Evolutionary conservation across 2,797 vertebrate species (phyloP), one percentile per base, ranked within the genome.

Genomic region (Pteronotus mesoamericanus): DNA sequence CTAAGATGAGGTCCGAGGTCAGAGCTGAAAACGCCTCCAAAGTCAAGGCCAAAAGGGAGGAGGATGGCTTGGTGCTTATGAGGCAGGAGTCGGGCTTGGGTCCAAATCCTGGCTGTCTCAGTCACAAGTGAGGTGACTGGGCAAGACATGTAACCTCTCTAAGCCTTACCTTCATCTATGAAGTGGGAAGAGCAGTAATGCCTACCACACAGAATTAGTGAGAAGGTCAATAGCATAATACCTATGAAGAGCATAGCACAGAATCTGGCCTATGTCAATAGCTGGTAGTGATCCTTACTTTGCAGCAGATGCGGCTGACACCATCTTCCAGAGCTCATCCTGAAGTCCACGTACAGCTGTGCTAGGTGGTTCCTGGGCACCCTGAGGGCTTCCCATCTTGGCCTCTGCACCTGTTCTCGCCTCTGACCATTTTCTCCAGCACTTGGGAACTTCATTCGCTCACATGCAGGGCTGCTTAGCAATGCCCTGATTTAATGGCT

Each of bases 231-330:
- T 7, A 1, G 59, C 9, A 5, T 14, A 24, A 39, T 12, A 26
- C 4, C 39, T 19, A 1, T 1, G 0, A 29, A n/a, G 26, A 9
- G 37, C 0, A 2, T 1, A 5, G 78, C 11, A 19, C 2, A 0
- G 79, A 10, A 10, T 57, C 55, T 14, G 51, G 34, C 53, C 1
- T 6, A 0, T 24, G 21, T 19, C 42, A 6, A 18, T 1, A 32
- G 42, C 19, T 10, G 32, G 48, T 16, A 3, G 51, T 3, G 59
- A 12, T 9, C 5, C 14, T 29, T 16, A 5, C 82, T 59, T 86
- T 14, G 74, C 11, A 51, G 53, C 19, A 22, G 37, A 44, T 11
- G 22, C 18, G 11, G 34, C 22, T 24, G 61, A 8, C 7, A 9
- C 5, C 2, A 1, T 42, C 0, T 5, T 46, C 42, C 0, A 1